phyloP scores from a whole-genome alignment of 2,888 invertebrate genomes.

The Hypercompe scribonia region DNA sequence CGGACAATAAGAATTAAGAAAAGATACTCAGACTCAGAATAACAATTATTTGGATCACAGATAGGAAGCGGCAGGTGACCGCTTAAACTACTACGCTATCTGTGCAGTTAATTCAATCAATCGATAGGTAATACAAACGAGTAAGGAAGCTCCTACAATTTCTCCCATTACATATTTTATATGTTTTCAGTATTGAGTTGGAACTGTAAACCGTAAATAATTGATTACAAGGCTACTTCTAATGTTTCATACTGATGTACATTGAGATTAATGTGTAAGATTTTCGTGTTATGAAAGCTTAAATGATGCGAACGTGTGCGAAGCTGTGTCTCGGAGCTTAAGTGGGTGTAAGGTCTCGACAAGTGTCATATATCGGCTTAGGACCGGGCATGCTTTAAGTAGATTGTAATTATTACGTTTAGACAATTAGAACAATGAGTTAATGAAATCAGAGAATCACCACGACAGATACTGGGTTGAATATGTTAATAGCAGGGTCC shows the following conservation, averaged over 20 bases:
- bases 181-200: neutral
- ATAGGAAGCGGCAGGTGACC: no score
- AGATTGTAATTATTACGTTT: neutral
- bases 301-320: neutral
- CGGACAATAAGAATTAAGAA: no score
- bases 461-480: neutral
- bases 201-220: neutral
- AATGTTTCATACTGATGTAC: neutral
- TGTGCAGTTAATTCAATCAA: no score
- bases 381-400: neutral
- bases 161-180: neutral
- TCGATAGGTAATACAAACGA: neutral
- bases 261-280: neutral
- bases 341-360: neutral
- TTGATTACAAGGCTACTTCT: neutral
- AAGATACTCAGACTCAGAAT: no score
- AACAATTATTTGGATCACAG: no score
- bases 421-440: neutral
- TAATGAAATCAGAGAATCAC: neutral
- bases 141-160: neutral
- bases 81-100: no score
- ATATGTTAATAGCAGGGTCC: neutral
- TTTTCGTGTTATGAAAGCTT: neutral
- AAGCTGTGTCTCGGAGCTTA: neutral
- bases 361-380: neutral